Conservation (phyloP, 2,888 invertebrate genomes). For the Lymantria monacha region DNA sequence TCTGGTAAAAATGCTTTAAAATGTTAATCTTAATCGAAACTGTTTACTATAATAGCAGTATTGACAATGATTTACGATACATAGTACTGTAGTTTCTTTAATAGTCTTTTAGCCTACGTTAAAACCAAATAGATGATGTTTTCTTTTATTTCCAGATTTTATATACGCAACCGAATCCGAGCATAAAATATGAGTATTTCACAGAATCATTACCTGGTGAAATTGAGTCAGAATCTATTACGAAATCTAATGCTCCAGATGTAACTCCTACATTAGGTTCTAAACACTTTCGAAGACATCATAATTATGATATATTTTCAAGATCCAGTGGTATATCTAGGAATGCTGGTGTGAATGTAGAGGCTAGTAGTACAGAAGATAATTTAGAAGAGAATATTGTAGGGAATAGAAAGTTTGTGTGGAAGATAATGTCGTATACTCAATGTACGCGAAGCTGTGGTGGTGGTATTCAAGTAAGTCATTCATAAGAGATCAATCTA, state of each 20-base stretch:
- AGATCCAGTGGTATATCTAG: slow-evolving; percentile 35
- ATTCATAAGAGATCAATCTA: background rate
- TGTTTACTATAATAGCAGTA: slow-evolving; percentile 3
- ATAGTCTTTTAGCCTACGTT: slow-evolving; percentile 8
- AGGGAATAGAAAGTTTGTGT: slow-evolving; percentile 82
- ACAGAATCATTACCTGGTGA: slow-evolving; percentile 84
- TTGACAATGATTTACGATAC: slow-evolving; percentile 3
- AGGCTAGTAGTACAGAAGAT: slow-evolving; percentile 40
- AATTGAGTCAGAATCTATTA: slow-evolving; percentile 52
- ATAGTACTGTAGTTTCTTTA: slow-evolving; percentile 10
- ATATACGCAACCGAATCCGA: slow-evolving; percentile 91
- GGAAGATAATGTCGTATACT: slow-evolving; percentile 90
- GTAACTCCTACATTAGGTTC: slow-evolving; percentile 38
- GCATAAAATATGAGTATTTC: slow-evolving; percentile 95
- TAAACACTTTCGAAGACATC: slow-evolving; percentile 67
- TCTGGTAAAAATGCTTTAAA: too few species aligned
- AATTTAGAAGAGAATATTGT: slow-evolving; percentile 60
- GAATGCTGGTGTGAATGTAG: slow-evolving; percentile 46
- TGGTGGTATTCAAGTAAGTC: slow-evolving; percentile 86
- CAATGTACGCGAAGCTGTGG: slow-evolving; percentile 92
- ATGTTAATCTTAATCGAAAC: too few species aligned
- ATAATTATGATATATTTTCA: slow-evolving; percentile 51
- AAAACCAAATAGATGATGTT: slow-evolving; percentile 10
- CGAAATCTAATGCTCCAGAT: slow-evolving; percentile 46
- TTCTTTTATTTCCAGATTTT: slow-evolving; percentile 83